phyloP scores from a whole-genome alignment of 2,797 vertebrate species.

The Sciurus carolinensis region DNA sequence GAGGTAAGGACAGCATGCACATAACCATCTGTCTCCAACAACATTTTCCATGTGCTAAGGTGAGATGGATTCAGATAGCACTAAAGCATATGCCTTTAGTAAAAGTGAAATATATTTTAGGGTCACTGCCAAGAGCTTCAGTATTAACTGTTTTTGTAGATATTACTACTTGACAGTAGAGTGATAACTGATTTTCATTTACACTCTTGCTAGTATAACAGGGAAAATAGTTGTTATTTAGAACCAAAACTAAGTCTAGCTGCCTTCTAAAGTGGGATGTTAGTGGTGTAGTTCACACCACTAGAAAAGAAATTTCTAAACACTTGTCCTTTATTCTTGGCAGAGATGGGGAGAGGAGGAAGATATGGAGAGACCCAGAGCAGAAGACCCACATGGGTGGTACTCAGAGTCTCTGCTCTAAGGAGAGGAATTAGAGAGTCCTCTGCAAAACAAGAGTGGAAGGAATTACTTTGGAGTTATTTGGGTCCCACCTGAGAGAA shows the following conservation, averaged over 20 bases:
- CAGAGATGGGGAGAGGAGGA: background rate
- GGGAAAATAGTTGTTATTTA: conserved; percentile 37
- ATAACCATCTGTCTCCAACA: background rate
- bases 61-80: background rate
- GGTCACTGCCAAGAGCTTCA: background rate
- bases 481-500: background rate
- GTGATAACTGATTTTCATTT: background rate
- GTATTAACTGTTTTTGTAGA: background rate
- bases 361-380: background rate
- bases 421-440: background rate
- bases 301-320: background rate
- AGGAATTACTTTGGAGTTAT: background rate
- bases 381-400: background rate
- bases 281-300: background rate
- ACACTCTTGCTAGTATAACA: background rate
- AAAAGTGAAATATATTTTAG: background rate
- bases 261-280: conserved; percentile 22
- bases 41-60: background rate
- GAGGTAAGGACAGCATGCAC: background rate
- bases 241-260: conserved; percentile 41
- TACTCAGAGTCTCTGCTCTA: background rate
- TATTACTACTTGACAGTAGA: background rate
- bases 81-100: background rate
- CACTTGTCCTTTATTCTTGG: background rate
- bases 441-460: background rate